Percentiles rank a stretch among this genome's conserved stretches.
Conservation (phyloP, 2,888 invertebrate species). For the Drosophila rubida region DNA sequence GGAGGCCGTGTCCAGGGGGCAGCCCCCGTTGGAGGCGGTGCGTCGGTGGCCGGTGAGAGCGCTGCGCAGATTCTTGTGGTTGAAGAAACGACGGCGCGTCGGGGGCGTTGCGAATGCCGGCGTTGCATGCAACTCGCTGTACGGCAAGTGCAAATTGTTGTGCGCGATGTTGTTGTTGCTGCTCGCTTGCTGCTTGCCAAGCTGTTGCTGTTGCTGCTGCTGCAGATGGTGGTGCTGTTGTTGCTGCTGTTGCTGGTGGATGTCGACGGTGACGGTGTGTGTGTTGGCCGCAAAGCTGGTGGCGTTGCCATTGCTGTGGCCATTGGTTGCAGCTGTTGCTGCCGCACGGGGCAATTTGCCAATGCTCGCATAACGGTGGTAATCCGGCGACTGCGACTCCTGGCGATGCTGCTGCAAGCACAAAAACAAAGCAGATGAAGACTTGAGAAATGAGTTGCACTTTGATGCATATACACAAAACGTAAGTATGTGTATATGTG, state of each 20-base stretch:
- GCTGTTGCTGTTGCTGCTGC: slow-evolving; percentile 36
- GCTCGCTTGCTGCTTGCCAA: slow-evolving; percentile 59
- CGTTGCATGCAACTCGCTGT: slow-evolving; percentile 85
- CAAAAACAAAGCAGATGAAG: slow-evolving; percentile 12
- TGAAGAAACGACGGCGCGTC: slow-evolving; percentile 91
- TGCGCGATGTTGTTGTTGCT: slow-evolving; percentile 35
- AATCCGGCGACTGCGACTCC: slow-evolving; percentile 84
- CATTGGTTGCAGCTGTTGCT: slow-evolving; percentile 24
- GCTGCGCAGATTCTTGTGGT: slow-evolving; percentile 91
- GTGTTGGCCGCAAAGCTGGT: slow-evolving; percentile 59
- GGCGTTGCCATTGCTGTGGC: slow-evolving; percentile 47
- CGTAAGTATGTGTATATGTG: background rate
- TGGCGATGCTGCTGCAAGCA: slow-evolving; percentile 82
- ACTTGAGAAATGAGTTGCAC: slow-evolving; percentile 32
- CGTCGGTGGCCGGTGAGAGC: slow-evolving; percentile 87
- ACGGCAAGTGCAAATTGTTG: slow-evolving; percentile 62
- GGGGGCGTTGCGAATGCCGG: slow-evolving; percentile 92
- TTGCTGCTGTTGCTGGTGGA: slow-evolving; percentile 65
- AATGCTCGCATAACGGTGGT: slow-evolving; percentile 83
- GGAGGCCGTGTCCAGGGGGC: slow-evolving; percentile 84
- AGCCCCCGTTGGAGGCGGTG: slow-evolving; percentile 84
- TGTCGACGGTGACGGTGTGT: slow-evolving; percentile 68
- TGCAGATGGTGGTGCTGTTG: slow-evolving; percentile 22
- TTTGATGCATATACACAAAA: background rate
- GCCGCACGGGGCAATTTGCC: slow-evolving; percentile 81